Base-by-base conservation (phyloP, 2,888 invertebrate species). In the Trilocha varians region DNA sequence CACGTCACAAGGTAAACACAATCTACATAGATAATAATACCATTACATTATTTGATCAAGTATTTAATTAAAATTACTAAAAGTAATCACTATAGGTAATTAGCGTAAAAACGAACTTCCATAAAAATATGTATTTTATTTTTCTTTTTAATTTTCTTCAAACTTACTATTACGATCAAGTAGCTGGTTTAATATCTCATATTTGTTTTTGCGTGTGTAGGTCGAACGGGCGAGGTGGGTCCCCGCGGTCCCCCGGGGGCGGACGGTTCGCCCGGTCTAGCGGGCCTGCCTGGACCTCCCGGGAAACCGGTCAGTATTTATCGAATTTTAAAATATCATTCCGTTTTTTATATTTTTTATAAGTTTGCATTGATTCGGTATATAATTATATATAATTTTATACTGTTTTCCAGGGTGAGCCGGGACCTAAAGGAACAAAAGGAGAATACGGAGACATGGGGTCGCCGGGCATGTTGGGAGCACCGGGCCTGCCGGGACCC, bases 361-460 rank as follows among this genome's bases (percentile, higher is more conserved):
- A n/a, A n/a, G n/a, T n/a, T n/a, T n/a, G n/a, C n/a, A n/a, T n/a
- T n/a, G n/a, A n/a, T n/a, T n/a, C n/a, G n/a, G n/a, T n/a, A n/a
- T n/a, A n/a, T n/a, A n/a, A n/a, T n/a, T n/a, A n/a, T n/a, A n/a
- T n/a, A n/a, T n/a, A n/a, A n/a, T n/a, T n/a, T n/a, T n/a, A n/a
- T n/a, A n/a, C n/a, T 25, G 2, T 9, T 25, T 70, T 66, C 0
- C 77, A 93, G 88, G 96, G 96, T 38, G 90, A 91, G 62, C 88
- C 91, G 57, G 97, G 97, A 14, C 92, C 93, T 4, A 95, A 95
- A 64, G 97, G 97, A 38, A 93, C 93, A 53, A 93, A 94, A 65
- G 96, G 96, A 42, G 94, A 94, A 65, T 93, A 92, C 69, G 96
- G 97, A 8, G 95, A 96, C 69, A 95, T 96, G 73, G 97, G 97